Evolutionary conservation across 2,888 invertebrate species (phyloP), one percentile per base, ranked within the genome.

Genomic region (Biston betularia): DNA sequence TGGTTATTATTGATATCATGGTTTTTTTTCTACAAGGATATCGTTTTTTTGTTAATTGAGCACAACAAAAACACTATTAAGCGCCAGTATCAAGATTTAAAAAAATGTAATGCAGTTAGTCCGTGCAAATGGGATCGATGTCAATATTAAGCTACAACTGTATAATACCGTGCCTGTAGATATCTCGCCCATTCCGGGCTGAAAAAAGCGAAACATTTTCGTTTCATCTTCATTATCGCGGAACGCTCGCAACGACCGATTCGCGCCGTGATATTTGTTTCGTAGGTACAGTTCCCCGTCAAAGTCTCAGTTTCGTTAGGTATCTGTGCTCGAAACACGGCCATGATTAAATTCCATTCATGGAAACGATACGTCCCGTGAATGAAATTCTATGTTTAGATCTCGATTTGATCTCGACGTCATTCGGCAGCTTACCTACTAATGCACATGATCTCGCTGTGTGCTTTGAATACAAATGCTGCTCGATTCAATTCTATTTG

Each of bases 211-310:
- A 73, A 76, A 69, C 63, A 65, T 70, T 77, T 75, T 75, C 73
- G 71, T 76, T 79, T 75, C 70, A 74, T 77, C 79, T 76, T 75
- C 74, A 81, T 79, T 79, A 79, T 73, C 71, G 66, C 67, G 60
- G 58, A 69, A 55, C 58, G 71, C 69, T 72, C 65, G 63, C 50
- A 73, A 73, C 65, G 75, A 68, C 68, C 63, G 72, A 75, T 70
- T 74, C 68, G 42, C 67, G 72, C 53, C 63, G 67, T 54, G 61
- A 74, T 79, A 72, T 76, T 75, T 69, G 70, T 72, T 70, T 73
- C 65, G 66, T 61, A 38, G 38, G 38, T 38, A 71, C 61, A 54
- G 54, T 42, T 72, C 63, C 57, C 56, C 68, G 34, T 73, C 58
- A 58, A 64, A 65, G 62, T 63, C 56, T 63, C 63, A 57, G 52